Conservation (phyloP, 2,888 invertebrate genomes). For the Polietes domitor region DNA sequence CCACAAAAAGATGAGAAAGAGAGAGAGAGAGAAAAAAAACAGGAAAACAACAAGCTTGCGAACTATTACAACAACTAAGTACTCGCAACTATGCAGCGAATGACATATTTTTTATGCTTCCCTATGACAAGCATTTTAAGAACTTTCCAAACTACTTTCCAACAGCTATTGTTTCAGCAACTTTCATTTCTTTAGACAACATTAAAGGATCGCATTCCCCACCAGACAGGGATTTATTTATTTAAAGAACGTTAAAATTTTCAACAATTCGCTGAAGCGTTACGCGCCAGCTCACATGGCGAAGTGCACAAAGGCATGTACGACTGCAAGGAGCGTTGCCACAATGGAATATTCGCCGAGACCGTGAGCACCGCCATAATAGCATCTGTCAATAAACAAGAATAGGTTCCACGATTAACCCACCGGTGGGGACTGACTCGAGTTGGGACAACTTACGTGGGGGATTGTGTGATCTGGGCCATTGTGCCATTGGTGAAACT, state of each 20-base stretch:
- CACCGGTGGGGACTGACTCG: neutral
- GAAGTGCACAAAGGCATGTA: conserved; percentile 9
- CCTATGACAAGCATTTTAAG: conserved; percentile 27
- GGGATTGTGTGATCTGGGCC: conserved; percentile 70
- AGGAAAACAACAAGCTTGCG: conserved; percentile 9
- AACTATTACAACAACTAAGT: conserved; percentile 7
- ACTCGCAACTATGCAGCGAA: neutral
- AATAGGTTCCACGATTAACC: neutral
- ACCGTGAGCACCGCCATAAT: conserved; percentile 14
- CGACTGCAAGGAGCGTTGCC: conserved; percentile 13
- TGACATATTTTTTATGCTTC: conserved; percentile 27
- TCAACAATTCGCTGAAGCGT: neutral
- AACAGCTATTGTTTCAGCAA: conserved; percentile 12
- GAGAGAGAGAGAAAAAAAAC: neutral
- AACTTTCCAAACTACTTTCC: conserved; percentile 41
- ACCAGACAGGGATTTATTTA: neutral
- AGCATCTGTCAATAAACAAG: conserved; percentile 31
- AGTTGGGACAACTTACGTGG: conserved; percentile 67
- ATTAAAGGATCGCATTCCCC: neutral
- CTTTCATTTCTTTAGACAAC: conserved; percentile 10
- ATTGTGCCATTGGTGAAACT: conserved; percentile 71
- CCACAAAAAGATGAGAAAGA: neutral
- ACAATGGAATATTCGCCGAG: conserved; percentile 4
- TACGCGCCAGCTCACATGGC: neutral
- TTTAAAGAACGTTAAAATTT: neutral